Evolutionary conservation across 2,888 invertebrate genomes (phyloP).

Genomic region (Drosophila prostipennis): DNA sequence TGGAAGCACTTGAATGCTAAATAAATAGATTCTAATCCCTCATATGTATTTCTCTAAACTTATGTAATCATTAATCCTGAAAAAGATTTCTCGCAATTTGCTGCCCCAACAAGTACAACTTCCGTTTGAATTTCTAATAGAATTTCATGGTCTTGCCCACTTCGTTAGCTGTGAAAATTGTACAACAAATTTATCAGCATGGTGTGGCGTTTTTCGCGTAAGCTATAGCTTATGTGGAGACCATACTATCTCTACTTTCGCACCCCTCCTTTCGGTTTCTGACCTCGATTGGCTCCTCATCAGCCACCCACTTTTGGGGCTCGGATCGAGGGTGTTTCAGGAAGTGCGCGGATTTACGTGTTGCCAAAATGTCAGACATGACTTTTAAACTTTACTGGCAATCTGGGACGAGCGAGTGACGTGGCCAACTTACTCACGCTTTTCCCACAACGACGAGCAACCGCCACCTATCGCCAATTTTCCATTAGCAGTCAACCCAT

Average conservation of each 20-base stretch:
- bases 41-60: not conserved
- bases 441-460: slow-evolving; percentile 2
- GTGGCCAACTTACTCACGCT: slow-evolving; percentile 19
- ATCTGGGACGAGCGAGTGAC: slow-evolving; percentile 17
- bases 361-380: slow-evolving; percentile 43
- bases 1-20: no score
- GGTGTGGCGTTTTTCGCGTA: slow-evolving; percentile 35
- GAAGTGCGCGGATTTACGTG: slow-evolving; percentile 45
- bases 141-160: slow-evolving; percentile 18
- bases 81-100: slow-evolving; percentile 13
- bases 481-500: slow-evolving; percentile 29
- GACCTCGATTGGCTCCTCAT: slow-evolving; percentile 25
- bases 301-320: slow-evolving; percentile 29
- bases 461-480: slow-evolving; percentile 14
- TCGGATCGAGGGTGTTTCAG: slow-evolving; percentile 18
- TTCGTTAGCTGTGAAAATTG: slow-evolving; percentile 43
- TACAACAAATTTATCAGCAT: slow-evolving; percentile 38
- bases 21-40: no score
- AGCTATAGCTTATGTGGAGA: slow-evolving; percentile 4
- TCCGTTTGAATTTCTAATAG: slow-evolving; percentile 26
- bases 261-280: not conserved
- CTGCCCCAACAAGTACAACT: slow-evolving; percentile 5
- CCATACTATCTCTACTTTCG: not conserved
- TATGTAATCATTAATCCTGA: slow-evolving; percentile 6
- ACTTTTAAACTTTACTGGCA: slow-evolving; percentile 57